Conservation (phyloP, 2,113 vertebrate genomes). For the Eptatretus burgeri region DNA sequence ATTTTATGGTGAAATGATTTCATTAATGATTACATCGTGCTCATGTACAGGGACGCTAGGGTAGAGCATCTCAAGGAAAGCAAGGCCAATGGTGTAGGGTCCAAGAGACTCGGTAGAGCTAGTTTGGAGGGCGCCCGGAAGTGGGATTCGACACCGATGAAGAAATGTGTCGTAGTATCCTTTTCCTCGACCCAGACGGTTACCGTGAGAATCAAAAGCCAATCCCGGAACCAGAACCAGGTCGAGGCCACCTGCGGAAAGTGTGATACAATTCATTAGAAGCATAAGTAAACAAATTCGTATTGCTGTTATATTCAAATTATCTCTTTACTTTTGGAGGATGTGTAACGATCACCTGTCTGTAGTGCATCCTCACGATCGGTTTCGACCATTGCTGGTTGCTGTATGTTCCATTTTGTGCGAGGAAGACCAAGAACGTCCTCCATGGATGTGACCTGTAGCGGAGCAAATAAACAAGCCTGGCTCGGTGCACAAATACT, state of each 20-base stretch:
- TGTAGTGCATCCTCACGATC: not conserved
- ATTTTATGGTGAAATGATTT: not conserved
- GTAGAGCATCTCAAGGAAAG: not conserved
- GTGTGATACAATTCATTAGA: no score
- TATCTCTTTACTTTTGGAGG: not conserved
- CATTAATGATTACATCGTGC: not conserved
- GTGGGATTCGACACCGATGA: not conserved
- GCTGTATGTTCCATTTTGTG: slow-evolving; percentile 1
- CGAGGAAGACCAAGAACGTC: slow-evolving; percentile 6
- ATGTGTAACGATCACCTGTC: not conserved
- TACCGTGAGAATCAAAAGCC: not conserved
- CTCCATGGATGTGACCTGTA: slow-evolving; percentile 1
- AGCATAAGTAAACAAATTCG: no score
- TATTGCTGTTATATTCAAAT: not conserved
- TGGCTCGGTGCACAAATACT: no score
- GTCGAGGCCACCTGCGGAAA: not conserved
- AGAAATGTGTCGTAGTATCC: slow-evolving; percentile 4
- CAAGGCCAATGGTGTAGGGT: slow-evolving; percentile 1
- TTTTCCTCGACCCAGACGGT: slow-evolving; percentile 1
- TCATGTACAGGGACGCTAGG: not conserved
- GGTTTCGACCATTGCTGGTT: not conserved
- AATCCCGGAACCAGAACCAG: not conserved
- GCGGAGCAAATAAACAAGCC: not conserved
- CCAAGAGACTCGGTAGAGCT: not conserved
- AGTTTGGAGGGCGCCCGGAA: not conserved